These are phyloP conservation scores for Phoronis australis DNA, from an alignment of 2,888 invertebrate genomes.

Conservation along the genomic window DNA sequence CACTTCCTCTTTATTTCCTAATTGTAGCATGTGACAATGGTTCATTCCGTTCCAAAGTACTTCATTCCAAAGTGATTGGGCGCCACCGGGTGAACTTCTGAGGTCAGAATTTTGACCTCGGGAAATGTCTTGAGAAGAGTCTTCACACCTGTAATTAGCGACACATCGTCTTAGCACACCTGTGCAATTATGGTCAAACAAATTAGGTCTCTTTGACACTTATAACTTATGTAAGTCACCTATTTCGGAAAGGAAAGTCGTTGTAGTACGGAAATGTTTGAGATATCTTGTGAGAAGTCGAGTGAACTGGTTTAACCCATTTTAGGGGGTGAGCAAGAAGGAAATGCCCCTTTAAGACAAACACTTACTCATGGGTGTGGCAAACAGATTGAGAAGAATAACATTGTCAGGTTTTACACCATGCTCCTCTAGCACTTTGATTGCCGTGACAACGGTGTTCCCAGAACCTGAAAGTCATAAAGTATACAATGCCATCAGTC, in stretches of 20 bases:
- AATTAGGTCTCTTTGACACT: too few species aligned
- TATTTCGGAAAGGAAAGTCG: background rate
- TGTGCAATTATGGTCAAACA: too few species aligned
- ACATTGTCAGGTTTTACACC: constrained; percentile 90
- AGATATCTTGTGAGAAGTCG: background rate
- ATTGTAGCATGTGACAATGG: too few species aligned
- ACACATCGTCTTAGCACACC: too few species aligned
- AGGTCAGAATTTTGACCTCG: constrained; percentile 84
- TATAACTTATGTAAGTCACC: too few species aligned
- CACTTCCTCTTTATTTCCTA: too few species aligned
- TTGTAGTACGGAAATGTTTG: too few species aligned
- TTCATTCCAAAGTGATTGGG: constrained; percentile 98
- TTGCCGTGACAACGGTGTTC: constrained; percentile 90
- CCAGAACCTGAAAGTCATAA: constrained; percentile 76
- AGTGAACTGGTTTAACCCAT: background rate
- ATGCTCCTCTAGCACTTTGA: constrained; percentile 88
- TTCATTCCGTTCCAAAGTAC: constrained; percentile 96
- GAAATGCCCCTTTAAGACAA: background rate
- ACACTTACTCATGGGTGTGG: constrained; percentile 67
- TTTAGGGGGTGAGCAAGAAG: background rate
- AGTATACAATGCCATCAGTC: too few species aligned
- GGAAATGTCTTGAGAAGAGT: constrained; percentile 47
- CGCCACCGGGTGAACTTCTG: constrained; percentile 89
- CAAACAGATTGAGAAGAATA: constrained; percentile 94
- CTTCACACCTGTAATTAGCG: constrained; percentile 40